Base-by-base conservation (phyloP, 2,888 invertebrate genomes). In the Blastobasis adustella region DNA sequence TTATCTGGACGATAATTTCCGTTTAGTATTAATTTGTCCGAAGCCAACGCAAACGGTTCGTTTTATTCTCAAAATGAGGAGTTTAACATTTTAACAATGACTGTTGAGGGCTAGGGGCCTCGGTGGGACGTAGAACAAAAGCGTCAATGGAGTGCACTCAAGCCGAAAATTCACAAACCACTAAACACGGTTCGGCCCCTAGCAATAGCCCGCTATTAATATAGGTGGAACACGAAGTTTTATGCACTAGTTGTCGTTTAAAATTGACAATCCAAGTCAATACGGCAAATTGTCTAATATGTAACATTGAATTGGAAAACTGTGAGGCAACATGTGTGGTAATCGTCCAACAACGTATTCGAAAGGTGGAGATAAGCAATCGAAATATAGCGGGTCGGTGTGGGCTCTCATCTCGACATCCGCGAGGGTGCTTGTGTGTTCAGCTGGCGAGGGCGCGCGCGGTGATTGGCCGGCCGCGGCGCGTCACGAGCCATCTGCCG, bases 401-500 rank as follows among this genome's bases (percentile, higher is more conserved):
- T 23, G 23, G 47, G 41, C 37, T 10, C 47, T 45, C 45, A 41
- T 46, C 42, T 42, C 6, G 45, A 45, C 10, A 51, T 47, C 45
- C 36, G 47, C 47, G 37, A 47, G 45, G 47, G 49, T 42, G 45
- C 46, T 49, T 53, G 50, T 56, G 49, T 55, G 51, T 49, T 50
- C 65, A 63, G 63, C 63, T 65, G 63, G 50, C 45, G 40, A 47
- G 44, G 41, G 46, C 43, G 10, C 42, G 46, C 40, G 44, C 52
- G 49, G 44, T 49, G 54, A 56, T 58, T 60, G 58, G 59, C 49
- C 41, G 45, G 49, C 44, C 44, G 47, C 37, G 47, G 49, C 6
- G 53, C 56, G 10, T 10, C 47, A 47, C 23, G 36, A 55, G 52
- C 55, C 62, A 62, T 59, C 62, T 64, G 62, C 58, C 56, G 54